Evolutionary conservation across 2,888 invertebrate species (phyloP), one percentile per base, ranked within the genome.

Genomic region (Bellardia pandia): DNA sequence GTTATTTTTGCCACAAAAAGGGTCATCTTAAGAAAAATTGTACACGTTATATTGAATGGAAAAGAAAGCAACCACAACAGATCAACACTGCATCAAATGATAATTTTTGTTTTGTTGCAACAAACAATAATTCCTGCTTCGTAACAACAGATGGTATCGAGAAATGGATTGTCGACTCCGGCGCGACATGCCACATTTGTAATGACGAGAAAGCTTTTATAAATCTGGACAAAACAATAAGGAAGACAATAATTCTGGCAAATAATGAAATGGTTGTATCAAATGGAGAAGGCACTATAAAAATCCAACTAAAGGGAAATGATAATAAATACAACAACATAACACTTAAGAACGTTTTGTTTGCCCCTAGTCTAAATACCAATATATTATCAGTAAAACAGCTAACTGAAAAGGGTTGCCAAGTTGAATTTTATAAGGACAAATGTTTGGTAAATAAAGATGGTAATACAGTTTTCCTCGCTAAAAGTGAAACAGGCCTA

Each of bases 331-430:
- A 48, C 48, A 78, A 58, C 37, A 23, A 3, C 33, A 60, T 69
- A 37, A 69, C 37, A 14, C 23, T 78, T 5, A n/a, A 77, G 14
- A 48, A 60, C 11, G 58, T 78, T 56, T 60, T 77, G 7, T 58
- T 3, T 58, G 66, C 23, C 4, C 66, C 68, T 9, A 37, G 37
- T 3, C 60, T 69, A 33, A 78, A 60, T 2, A 30, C 30, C 5
- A 78, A 68, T 68, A 58, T 78, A 30, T 6, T 76, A 53, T 76
- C 76, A 23, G 76, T 76, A 16, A 77, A 68, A 56, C 53, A 6
- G 23, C 1, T 76, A 33, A 42, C 66, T 5, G 33, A 68, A 33
- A 77, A 37, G 16, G 56, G 56, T 3, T 77, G 58, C 45, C 11
- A 11, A 6, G 33, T 68, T 23, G 71, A 71, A 51, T 79, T 79